phyloP scores from a whole-genome alignment of 2,888 invertebrate genomes.

The Keiferia lycopersicella region DNA sequence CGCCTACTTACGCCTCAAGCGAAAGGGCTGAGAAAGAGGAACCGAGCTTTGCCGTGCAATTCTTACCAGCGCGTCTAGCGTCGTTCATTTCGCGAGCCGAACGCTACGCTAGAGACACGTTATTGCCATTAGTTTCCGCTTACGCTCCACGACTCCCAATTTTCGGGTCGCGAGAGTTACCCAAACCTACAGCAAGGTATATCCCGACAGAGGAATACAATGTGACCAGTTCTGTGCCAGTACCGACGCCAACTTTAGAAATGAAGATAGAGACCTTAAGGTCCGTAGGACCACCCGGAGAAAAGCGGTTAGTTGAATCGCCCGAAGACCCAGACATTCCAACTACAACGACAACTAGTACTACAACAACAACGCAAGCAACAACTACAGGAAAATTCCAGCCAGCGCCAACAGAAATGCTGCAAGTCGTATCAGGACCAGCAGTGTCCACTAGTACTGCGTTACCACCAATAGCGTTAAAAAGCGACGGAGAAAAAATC shows the following conservation, averaged over 20 bases:
- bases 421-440: conserved; percentile 65
- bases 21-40: conserved; percentile 64
- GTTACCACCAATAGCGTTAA: conserved; percentile 68
- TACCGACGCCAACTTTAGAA: conserved; percentile 74
- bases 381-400: conserved; percentile 55
- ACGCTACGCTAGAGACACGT: conserved; percentile 88
- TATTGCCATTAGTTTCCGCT: conserved; percentile 88
- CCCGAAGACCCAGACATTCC: conserved; percentile 70
- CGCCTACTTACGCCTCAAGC: conserved; percentile 61
- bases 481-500: conserved; percentile 70
- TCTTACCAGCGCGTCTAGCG: conserved; percentile 88
- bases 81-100: conserved; percentile 91
- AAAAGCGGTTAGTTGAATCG: conserved; percentile 63
- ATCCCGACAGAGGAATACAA: conserved; percentile 81
- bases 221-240: conserved; percentile 59
- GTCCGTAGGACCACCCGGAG: conserved; percentile 70
- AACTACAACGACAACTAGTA: conserved; percentile 53
- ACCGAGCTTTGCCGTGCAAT: conserved; percentile 85
- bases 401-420: conserved; percentile 64
- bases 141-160: conserved; percentile 88
- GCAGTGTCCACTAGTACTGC: conserved; percentile 66
- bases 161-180: conserved; percentile 73
- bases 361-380: conserved; percentile 46
- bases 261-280: conserved; percentile 75
- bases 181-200: conserved; percentile 81